Evolutionary conservation across 2,888 invertebrate genomes (phyloP), one percentile per base, ranked within the genome.

Genomic region (Periphyllus acericola): DNA sequence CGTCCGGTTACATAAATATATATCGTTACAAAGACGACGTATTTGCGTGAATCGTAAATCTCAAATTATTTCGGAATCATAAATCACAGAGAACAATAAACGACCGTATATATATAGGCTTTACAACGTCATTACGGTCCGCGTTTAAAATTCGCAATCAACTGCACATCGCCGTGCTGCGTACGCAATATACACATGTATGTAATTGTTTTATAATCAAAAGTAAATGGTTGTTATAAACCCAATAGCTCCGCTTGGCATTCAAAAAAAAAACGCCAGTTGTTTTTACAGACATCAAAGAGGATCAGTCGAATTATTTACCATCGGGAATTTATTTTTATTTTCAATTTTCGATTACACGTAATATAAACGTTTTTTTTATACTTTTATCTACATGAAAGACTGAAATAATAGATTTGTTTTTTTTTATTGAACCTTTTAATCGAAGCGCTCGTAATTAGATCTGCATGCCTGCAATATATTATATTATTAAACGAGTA

Each of bases 381-480:
- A 14, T 29, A 36, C 21, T 40, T 81, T 40, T 68, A 40, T 81
- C 81, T 68, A 46, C 34, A 32, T 29, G 19, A 66, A n/a, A 80
- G 34, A n/a, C 66, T 36, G 8, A 81, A 81, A 36, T 68, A 68
- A 40, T 29, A 32, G 8, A 36, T 11, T 4, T 29, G 29, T 40
- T 29, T n/a, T n/a, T 36, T 80, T 66, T n/a, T 19, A 29, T 11
- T n/a, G 11, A 11, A 80, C 25, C 25, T 29, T 1, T 8, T 46
- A 46, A n/a, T 55, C 52, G 8, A 52, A 14, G 9, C 19, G 29
- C 66, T 68, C 21, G 66, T 81, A 81, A 68, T 81, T 80, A 80
- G 66, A 36, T 36, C 36, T 36, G 25, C 1, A 6, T 60, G 34
- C n/a, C 34, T 79, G 25, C 6, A 6, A 36, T 36, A n/a, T 25